A percentile compares a stretch with the other conserved stretches of the same genome.
phyloP scores from a whole-genome alignment of 1,140 invertebrate species.

The Macrobrachium rosenbergii region DNA sequence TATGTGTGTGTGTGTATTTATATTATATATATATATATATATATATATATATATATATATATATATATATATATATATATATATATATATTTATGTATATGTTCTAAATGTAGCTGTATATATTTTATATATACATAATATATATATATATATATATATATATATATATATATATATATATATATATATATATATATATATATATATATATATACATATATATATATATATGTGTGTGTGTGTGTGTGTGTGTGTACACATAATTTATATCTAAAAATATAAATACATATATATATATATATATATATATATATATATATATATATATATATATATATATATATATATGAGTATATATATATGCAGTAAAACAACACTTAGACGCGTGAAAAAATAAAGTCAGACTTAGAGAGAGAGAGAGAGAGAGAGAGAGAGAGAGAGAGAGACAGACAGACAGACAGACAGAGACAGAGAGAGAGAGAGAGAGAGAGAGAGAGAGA shows the following conservation, averaged over 20 bases:
- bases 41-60: background rate
- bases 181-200: background rate
- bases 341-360: background rate
- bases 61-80: background rate
- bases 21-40: background rate
- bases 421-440: slow-evolving; percentile 12
- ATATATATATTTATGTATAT: slow-evolving; percentile 8
- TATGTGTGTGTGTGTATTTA: background rate
- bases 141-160: background rate
- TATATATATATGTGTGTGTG: background rate
- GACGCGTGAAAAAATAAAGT: background rate
- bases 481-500: background rate
- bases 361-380: background rate
- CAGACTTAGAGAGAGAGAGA: too few species aligned
- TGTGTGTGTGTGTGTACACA: background rate
- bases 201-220: background rate
- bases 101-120: too few species aligned
- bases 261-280: background rate
- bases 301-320: slow-evolving; percentile 17
- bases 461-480: slow-evolving; percentile 16
- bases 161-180: background rate
- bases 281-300: slow-evolving; percentile 4
- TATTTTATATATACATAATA: background rate
- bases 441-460: slow-evolving; percentile 9
- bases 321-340: slow-evolving; percentile 20